Base-by-base conservation (phyloP, 2,113 vertebrate species). In the Jaculus jaculus region DNA sequence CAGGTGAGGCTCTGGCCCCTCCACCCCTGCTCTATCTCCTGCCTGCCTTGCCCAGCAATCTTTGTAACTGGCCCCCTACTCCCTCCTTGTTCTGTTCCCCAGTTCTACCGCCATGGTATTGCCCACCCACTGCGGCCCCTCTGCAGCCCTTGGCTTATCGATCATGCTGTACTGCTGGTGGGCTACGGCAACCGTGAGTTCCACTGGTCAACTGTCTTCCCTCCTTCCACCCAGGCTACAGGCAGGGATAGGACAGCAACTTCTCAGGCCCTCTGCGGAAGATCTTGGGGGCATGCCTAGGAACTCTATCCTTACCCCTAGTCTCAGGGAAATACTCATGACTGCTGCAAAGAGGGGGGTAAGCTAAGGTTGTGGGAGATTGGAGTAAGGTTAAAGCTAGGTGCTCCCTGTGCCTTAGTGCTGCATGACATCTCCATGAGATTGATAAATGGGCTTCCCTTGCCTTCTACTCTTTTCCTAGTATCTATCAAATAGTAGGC, bases 101-200 rank as follows among this genome's bases (percentile, higher is more conserved):
- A 99, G 99, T 99, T 99, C 96, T 99, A 99, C 95, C 98, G 96
- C 89, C 98, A 96, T 18, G 99, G 99, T 21, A 97, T 99, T 20
- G 99, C 99, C 91, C 99, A 98, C 85, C 99, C 99, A 1, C 71
- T 99, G 65, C 98, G 97, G 94, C 98, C 99, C 87, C 98, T 99
- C 93, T 99, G 99, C 93, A 99, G 98, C 95, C 98, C 98, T 54
- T 99, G 99, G 98, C 98, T 99, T 98, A 99, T 99, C 1, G 99
- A 99, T 97, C 99, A 99, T 0, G 99, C 99, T 0, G 99, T 99
- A 93, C 97, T 99, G 84, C 79, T 99, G 24, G 99, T 99, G 91
- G 99, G 99, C 97, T 99, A 98, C 0, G 99, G 99, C 96, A 97
- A 98, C 78, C 98, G 99, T 99, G 96, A 98, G 98, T 97, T 32